These are phyloP conservation scores for Xanthostigma xanthostigma DNA, from an alignment of 2,888 invertebrate genomes.

Conservation along the genomic window DNA sequence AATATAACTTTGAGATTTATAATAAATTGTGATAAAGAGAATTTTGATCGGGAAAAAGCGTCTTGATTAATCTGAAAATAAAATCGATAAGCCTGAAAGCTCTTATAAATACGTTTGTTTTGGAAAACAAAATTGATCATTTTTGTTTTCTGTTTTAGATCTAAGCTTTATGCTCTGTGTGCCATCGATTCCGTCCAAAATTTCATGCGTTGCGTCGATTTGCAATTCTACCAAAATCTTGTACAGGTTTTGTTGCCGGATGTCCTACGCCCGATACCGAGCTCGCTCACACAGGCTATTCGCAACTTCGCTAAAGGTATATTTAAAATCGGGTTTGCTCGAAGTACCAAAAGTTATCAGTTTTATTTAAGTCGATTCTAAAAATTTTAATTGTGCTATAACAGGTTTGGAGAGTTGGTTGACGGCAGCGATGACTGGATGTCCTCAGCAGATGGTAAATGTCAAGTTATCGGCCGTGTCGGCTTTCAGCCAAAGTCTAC, in stretches of 20 bases:
- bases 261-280: conserved; percentile 87
- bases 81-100: no score
- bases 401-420: conserved; percentile 74
- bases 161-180: conserved; percentile 53
- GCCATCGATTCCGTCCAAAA: conserved; percentile 55
- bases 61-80: not conserved
- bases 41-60: no score
- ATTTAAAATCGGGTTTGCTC: not conserved
- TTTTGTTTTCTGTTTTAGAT: conserved; percentile 26
- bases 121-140: not conserved
- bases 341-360: not conserved
- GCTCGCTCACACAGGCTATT: conserved; percentile 83
- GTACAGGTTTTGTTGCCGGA: conserved; percentile 94
- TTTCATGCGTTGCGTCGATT: conserved; percentile 73
- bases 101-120: not conserved
- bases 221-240: conserved; percentile 87
- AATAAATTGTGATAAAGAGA: no score
- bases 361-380: no score
- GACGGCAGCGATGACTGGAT: conserved; percentile 64
- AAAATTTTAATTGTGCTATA: conserved; percentile 3
- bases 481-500: conserved; percentile 84
- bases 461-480: conserved; percentile 77
- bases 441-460: conserved; percentile 64
- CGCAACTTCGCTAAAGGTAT: conserved; percentile 76
- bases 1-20: no score